These are phyloP conservation scores for Staurois parvus DNA, from an alignment of 2,797 vertebrate genomes.

Conservation along the genomic window DNA sequence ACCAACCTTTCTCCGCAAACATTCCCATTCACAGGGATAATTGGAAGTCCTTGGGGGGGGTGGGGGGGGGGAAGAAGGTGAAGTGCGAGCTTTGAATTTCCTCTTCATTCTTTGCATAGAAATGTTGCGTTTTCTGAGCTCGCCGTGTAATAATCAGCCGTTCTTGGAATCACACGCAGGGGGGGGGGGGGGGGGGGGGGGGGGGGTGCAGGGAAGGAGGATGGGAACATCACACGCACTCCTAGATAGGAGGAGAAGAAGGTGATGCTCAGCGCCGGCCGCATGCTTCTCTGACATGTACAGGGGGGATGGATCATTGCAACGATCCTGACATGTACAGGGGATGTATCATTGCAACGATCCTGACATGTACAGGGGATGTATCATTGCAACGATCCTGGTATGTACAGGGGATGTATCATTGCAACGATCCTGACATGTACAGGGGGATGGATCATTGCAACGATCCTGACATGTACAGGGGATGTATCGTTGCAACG, in stretches of 20 bases:
- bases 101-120: slow-evolving; percentile 29
- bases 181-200: neutral
- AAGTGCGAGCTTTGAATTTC: slow-evolving; percentile 18
- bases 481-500: too few species aligned
- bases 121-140: slow-evolving; percentile 19
- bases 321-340: too few species aligned
- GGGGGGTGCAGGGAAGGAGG: neutral
- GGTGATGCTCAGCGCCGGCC: neutral
- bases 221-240: neutral
- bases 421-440: too few species aligned
- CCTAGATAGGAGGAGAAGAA: neutral
- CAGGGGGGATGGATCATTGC: too few species aligned
- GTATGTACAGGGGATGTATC: too few species aligned
- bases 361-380: too few species aligned
- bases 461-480: too few species aligned
- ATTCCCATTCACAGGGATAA: slow-evolving; percentile 52
- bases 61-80: slow-evolving; percentile 34
- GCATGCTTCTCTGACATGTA: neutral
- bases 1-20: slow-evolving; percentile 54
- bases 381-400: too few species aligned
- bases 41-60: slow-evolving; percentile 44
- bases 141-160: slow-evolving; percentile 8
- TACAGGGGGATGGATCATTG: too few species aligned
- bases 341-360: too few species aligned
- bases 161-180: slow-evolving; percentile 1